Percentiles rank a stretch among this genome's conserved stretches.
Evolutionary conservation across 2,888 invertebrate species (phyloP).

Genomic region (Cynaeus angustus): DNA sequence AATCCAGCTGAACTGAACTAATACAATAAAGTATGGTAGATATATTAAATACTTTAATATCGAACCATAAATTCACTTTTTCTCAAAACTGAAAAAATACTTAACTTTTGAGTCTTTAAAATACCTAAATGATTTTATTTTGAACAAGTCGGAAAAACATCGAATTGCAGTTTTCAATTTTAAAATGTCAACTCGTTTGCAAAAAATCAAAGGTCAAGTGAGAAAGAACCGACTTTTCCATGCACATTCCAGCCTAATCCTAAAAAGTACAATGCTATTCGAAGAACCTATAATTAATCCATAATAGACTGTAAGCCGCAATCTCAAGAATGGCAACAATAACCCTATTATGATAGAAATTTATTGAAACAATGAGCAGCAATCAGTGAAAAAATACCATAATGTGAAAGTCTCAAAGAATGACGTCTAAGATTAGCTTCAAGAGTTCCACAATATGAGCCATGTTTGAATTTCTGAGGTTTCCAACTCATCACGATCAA

Average conservation of each 20-base stretch:
- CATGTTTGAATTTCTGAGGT: constrained; percentile 40
- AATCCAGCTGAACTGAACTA: no score
- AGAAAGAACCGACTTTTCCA: no score
- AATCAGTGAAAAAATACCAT: constrained; percentile 10
- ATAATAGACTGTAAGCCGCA: neutral
- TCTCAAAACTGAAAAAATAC: no score
- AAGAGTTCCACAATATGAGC: neutral
- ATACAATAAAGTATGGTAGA: no score
- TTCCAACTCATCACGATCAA: constrained; percentile 32
- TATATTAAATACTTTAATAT: no score
- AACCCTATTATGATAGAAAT: constrained; percentile 10
- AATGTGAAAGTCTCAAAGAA: constrained; percentile 13
- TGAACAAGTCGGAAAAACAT: no score
- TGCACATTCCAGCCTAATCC: neutral
- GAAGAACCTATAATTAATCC: constrained; percentile 2
- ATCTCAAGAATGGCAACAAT: constrained; percentile 8
- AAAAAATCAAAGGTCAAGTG: no score
- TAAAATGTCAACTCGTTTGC: no score
- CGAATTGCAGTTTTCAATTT: no score
- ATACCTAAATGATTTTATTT: no score
- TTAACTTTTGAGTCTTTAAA: no score
- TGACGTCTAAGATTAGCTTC: neutral
- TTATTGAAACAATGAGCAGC: constrained; percentile 9
- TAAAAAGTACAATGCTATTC: neutral
- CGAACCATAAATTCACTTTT: no score